Base-by-base conservation (phyloP, 2,113 vertebrate genomes). In the Copsychus sechellarum region DNA sequence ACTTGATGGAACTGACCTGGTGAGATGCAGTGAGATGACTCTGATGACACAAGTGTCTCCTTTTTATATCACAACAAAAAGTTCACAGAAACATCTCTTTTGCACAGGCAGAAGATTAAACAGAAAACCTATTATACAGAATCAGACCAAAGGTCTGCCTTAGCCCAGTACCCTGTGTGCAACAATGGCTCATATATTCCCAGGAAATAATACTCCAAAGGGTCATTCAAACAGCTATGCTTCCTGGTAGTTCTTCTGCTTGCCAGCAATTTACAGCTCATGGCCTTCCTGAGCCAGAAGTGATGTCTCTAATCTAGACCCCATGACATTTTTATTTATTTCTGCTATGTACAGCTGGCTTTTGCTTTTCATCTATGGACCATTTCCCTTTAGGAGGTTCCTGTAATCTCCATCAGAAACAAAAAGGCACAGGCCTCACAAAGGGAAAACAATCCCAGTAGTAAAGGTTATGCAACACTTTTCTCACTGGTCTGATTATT, bases 281-380 rank as follows among this genome's bases (percentile, higher is more conserved):
- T 47, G 88, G 71, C 79, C 38, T 88, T 92, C 74, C 51, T 81
- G 64, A 93, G 74, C 82, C 67, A 93, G 74, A 93, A 96, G 33
- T 34, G 74, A 90, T 66, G 74, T 28, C 51, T 93, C 60, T 65
- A 65, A 47, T 54, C 50, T 28, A 81, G 56, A 70, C 18, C 20
- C 9, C 0, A 1, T 60, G 47, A 67, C 12, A 48, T 51, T 92
- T 94, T 76, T 29, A 61, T 73, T 81, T 62, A 51, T 91, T 76
- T 42, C 87, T 85, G 70, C 65, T 87, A 51, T 29, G 62, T 50
- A 76, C 42, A 80, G 22, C 16, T 70, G 33, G 40, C 33, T 87
- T 92, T 90, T 78, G 56, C 62, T 81, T 95, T 91, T 73, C 33
- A 90, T 24, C 25, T 33, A 72, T 33, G 70, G 36, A 54, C 26